phyloP scores from a whole-genome alignment of 2,797 vertebrate genomes.

The Onychomys torridus region DNA sequence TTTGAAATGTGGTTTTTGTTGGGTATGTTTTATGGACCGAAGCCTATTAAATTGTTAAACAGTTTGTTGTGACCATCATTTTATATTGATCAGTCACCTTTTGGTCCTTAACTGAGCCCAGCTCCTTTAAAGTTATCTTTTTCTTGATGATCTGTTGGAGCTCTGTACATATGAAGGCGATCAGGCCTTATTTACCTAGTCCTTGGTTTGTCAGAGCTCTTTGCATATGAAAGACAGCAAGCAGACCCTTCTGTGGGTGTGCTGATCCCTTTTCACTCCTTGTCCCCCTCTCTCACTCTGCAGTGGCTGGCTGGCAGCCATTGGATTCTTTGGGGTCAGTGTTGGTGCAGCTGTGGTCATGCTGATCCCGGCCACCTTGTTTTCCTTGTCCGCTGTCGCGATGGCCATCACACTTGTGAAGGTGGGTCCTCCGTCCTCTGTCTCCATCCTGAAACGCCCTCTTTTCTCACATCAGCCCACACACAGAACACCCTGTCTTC shows the following conservation, averaged over 20 bases:
- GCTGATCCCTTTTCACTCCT: not conserved
- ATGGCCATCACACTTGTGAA: slow-evolving; percentile 89
- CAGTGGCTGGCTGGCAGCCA: slow-evolving; percentile 88
- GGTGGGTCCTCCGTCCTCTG: slow-evolving; percentile 77
- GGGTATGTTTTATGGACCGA: not conserved
- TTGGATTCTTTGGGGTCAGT: slow-evolving; percentile 82
- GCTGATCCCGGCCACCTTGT: slow-evolving; percentile 94
- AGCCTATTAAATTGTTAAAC: not conserved
- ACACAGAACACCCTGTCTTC: no score
- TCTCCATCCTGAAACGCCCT: not conserved
- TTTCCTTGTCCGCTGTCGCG: slow-evolving; percentile 90
- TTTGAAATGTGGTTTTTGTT: not conserved
- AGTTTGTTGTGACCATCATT: not conserved
- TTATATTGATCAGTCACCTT: not conserved
- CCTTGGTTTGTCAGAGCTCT: not conserved
- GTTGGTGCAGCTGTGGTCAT: slow-evolving; percentile 91
- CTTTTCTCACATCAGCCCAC: not conserved
- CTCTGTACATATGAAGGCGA: not conserved
- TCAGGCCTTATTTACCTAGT: not conserved
- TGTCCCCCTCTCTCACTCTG: not conserved
- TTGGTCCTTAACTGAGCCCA: not conserved
- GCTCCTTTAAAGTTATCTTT: not conserved
- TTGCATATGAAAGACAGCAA: not conserved
- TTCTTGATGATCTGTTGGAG: not conserved
- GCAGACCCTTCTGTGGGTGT: not conserved